These are phyloP conservation scores for Pristionchus entomophagus DNA, from an alignment of 2,888 invertebrate genomes.

Conservation along the genomic window DNA sequence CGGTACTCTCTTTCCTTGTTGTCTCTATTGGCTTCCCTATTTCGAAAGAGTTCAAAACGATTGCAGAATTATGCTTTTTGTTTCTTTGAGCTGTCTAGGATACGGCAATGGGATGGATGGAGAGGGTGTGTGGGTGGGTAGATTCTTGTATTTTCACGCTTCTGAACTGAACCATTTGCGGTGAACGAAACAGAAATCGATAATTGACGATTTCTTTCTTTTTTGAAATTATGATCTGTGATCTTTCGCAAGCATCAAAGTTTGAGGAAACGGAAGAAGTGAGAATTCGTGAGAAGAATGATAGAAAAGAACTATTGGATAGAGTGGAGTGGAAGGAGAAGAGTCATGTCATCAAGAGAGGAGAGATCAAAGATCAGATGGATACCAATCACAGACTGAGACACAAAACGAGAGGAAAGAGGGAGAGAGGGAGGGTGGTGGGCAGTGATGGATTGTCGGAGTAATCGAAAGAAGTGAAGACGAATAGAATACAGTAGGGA, in stretches of 20 bases:
- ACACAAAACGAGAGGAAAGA: too few relatives aligned
- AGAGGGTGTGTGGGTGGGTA: background rate
- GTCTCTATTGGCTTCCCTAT: background rate
- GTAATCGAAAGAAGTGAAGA: background rate
- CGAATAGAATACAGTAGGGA: constrained; percentile 4
- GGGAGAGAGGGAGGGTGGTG: background rate
- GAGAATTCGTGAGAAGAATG: background rate
- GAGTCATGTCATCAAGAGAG: background rate
- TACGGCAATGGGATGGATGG: background rate
- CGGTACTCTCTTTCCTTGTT: background rate
- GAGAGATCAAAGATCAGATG: background rate
- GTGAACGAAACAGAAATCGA: background rate
- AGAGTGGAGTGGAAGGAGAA: background rate
- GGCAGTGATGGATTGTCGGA: background rate
- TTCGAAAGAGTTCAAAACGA: background rate
- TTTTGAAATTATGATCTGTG: background rate
- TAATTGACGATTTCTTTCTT: background rate
- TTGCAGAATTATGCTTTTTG: background rate
- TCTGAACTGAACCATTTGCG: background rate
- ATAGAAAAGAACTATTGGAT: background rate
- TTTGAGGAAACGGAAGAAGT: background rate
- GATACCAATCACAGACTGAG: background rate
- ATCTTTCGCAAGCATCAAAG: constrained; percentile 1
- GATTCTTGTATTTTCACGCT: background rate
- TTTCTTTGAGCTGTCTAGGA: background rate